These are phyloP conservation scores for Chydorus sphaericus DNA, from an alignment of 2,888 invertebrate species.

Conservation along the genomic window DNA sequence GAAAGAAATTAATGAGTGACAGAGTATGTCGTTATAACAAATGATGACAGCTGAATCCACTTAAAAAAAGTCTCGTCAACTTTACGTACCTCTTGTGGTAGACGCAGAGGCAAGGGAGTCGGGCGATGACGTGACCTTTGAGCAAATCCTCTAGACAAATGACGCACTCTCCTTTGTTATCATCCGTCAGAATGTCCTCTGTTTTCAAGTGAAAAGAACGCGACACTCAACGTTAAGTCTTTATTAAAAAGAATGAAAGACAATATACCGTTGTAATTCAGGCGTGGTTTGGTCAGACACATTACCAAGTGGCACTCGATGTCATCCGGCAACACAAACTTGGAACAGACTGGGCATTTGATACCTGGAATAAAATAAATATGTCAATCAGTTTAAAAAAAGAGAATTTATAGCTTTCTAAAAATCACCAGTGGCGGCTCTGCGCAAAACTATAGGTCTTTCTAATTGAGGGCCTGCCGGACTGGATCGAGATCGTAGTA, in stretches of 20 bases:
- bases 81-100: constrained; percentile 80
- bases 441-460: too few relatives aligned
- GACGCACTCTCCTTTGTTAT: constrained; percentile 97
- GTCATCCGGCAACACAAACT: constrained; percentile 94
- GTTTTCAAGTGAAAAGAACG: constrained; percentile 22
- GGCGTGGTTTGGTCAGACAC: constrained; percentile 97
- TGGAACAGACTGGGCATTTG: constrained; percentile 98
- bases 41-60: neutral
- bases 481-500: too few relatives aligned
- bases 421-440: too few relatives aligned
- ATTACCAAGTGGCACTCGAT: constrained; percentile 98
- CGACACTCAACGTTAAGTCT: neutral
- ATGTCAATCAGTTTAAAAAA: neutral
- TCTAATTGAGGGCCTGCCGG: too few relatives aligned
- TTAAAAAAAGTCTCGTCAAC: neutral
- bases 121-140: constrained; percentile 91
- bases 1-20: constrained; percentile 22
- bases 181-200: constrained; percentile 93
- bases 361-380: constrained; percentile 57
- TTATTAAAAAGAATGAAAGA: neutral
- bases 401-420: too few relatives aligned
- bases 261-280: constrained; percentile 89
- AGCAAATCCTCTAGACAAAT: constrained; percentile 95
- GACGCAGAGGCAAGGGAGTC: constrained; percentile 97
- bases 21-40: neutral